Base-by-base conservation (phyloP, 2,888 invertebrate species). In the Caenorhabditis zanzibari region DNA sequence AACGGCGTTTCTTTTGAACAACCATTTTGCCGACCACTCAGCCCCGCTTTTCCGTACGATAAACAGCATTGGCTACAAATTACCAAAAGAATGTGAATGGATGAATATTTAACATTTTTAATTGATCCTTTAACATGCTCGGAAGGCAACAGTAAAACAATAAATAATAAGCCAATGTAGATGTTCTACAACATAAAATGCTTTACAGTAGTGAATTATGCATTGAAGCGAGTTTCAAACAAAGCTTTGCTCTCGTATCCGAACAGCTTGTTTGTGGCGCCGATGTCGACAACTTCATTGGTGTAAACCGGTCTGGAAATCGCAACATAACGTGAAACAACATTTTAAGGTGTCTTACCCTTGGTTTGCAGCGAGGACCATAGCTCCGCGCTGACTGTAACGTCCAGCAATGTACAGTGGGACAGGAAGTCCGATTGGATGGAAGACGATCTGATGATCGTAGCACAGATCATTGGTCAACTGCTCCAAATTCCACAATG, bases 381-480 rank as follows among this genome's bases (percentile, higher is more conserved):
- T 71, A 0, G 72, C 72, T 61, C 84, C 87, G 19, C 87, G 61
- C 63, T 84, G 81, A 3, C 82, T 72, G 63, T 76, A 84, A 2
- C 80, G 75, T 7, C 68, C 84, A 35, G 87, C 87, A 12, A 87
- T 82, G 59, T 58, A 61, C 3, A 87, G 66, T 26, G 85, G 85
- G 9, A 76, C 84, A 1, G 87, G 87, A 0, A 87, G 32, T 4
- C 72, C 58, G 9, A 82, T 58, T n/a, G 84, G 75, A 14, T 71
- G 58, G 59, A 77, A 71, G 12, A 87, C 84, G 41, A 87, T 87
- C 44, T 82, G 77, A 35, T 87, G 87, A 38, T 63, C 54, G 35
- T 66, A 84, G 44, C 73, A 81, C 7, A 87, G 68, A 41, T 71
- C 82, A 44, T 82, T 75, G 19, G 85, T 85, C 69, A 84, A 47